Evolutionary conservation across 2,113 vertebrate species (phyloP), one percentile per base, ranked within the genome.

Genomic region (Mustelus asterias): DNA sequence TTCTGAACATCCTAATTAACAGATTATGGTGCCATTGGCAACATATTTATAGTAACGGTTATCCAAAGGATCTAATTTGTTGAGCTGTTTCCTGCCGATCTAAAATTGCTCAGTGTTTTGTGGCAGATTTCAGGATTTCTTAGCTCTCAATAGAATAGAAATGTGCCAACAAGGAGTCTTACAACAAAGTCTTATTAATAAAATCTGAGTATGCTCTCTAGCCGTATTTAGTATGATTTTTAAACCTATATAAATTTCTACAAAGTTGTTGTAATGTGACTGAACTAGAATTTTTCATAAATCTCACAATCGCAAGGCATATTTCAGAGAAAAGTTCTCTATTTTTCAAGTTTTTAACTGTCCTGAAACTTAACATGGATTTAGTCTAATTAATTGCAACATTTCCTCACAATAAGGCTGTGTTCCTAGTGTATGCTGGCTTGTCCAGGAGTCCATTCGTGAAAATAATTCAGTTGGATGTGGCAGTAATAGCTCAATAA

Each of bases 21-120:
- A 94, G 18, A 94, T 93, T 37, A 63, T 37, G 10, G 26, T 93
- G 63, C n/a, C 29, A 93, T 67, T 69, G 92, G 37, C 92, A 94
- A 94, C 16, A 94, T 69, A 69, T 69, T 69, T 94, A 94, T 29
- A 22, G 63, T 63, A n/a, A 92, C 33, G 63, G 7, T 37, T 67
- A 92, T 69, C 65, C 20, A 94, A 69, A 69, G 58, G 33, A 94
- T 94, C 20, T 69, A 94, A 41, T 37, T 94, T 94, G n/a, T 94
- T 94, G 14, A 94, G 65, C 37, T 67, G 63, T 65, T 69, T 94
- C 18, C n/a, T 41, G 65, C n/a, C 63, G 13, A 44, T 41, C n/a
- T 41, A 3, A 37, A 94, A 67, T 37, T 94, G 18, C 48, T 48
- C 83, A 86, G n/a, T 44, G 37, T 86, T 86, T 44, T 93, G 20